Conservation (phyloP, 1,140 invertebrate genomes). For the Philopotamus ludificatus region DNA sequence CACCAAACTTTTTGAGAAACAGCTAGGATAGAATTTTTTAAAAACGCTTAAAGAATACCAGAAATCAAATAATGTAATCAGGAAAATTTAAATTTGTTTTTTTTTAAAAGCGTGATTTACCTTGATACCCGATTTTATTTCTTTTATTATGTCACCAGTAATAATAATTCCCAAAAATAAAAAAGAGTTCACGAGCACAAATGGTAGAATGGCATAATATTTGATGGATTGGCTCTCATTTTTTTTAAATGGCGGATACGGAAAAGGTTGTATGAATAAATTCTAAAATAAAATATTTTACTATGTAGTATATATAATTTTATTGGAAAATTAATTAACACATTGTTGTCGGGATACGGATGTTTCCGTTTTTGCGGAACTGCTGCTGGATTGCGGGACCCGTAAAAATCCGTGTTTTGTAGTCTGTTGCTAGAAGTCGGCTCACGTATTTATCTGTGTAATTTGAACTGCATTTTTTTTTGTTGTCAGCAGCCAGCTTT, state of each 20-base stretch:
- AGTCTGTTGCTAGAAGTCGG: background rate
- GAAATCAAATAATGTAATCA: background rate
- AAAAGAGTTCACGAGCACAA: conserved; percentile 3
- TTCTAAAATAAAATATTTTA: conserved; percentile 25
- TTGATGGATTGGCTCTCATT: conserved; percentile 17
- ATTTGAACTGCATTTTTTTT: no score
- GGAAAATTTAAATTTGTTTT: background rate
- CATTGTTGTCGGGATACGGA: background rate
- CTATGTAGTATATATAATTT: background rate
- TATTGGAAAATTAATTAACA: background rate
- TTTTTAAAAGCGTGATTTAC: conserved; percentile 5
- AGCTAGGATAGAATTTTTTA: background rate
- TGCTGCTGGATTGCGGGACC: no score
- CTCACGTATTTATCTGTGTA: background rate
- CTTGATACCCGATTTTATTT: conserved; percentile 33
- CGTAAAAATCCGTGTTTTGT: no score
- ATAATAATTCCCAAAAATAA: conserved; percentile 10
- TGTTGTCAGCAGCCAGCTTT: no score
- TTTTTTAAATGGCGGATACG: conserved; percentile 28
- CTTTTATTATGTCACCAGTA: conserved; percentile 10
- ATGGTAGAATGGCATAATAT: conserved; percentile 20
- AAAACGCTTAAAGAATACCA: background rate
- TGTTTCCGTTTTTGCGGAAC: no score
- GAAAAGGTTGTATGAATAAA: conserved; percentile 26
- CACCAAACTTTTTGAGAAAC: background rate